Base-by-base conservation (phyloP, 2,888 invertebrate species). In the Cosmorhoe ocellata region DNA sequence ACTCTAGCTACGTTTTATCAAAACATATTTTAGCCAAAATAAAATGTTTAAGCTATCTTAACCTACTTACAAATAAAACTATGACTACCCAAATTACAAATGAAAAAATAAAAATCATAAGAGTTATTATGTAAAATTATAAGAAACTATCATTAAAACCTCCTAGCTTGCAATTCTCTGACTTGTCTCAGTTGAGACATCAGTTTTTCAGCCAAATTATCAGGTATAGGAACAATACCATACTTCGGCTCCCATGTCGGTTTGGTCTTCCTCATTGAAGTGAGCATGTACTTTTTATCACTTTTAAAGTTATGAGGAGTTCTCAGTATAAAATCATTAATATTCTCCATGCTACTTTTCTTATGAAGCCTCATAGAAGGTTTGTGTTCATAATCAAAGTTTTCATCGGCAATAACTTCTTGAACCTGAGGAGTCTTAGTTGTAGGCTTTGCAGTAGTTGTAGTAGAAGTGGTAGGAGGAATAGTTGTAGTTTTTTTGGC, bases 181-280 rank as follows among this genome's bases (percentile, higher is more conserved):
- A 69, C 66, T 36, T 63, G 62, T 30, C 73, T 62, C 13, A 80
- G 49, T 32, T 79, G 74, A 10, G 70, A 58, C 65, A 81, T 69
- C 9, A 83, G 61, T 40, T 72, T 81, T 43, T 71, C 69, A 1
- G 81, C 80, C 3, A 83, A 61, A 18, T 69, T 67, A 31, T 82
- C 73, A n/a, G 81, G 73, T 34, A 84, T 76, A 0, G 81, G 82
- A 3, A 84, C 71, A 26, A 84, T 76, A n/a, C 81, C 81, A 51
- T 74, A 81, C 43, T 76, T 81, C 0, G 84, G 76, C 34, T 76
- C 57, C 74, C 74, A 75, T 13, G 74, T 66, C 0, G 77, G 70
- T 47, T 75, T 76, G 0, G 71, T 78, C 34, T 69, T 68, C 34
- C 78, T 65, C 13, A 77, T 32, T 8, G 75, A 58, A 4, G 76